phyloP scores from a whole-genome alignment of 2,113 vertebrate species.

The Tragelaphus imberbis region DNA sequence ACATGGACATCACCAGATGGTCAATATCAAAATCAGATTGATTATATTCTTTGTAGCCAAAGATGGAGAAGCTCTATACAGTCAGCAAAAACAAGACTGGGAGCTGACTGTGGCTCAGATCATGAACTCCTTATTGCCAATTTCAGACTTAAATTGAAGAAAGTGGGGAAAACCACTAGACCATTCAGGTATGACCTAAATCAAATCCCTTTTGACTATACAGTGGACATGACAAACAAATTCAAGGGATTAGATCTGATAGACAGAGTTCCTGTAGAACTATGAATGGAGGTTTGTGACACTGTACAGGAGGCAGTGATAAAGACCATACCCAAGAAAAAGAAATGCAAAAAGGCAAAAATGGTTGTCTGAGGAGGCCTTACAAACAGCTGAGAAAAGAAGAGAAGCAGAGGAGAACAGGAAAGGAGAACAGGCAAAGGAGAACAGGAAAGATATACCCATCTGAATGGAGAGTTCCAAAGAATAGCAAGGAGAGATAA shows the following conservation, averaged over 20 bases:
- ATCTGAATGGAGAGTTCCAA: background rate
- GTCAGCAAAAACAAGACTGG: background rate
- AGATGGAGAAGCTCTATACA: background rate
- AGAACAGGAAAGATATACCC: background rate
- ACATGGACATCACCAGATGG: background rate
- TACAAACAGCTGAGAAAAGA: background rate
- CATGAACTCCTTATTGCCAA: background rate
- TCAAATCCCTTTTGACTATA: background rate
- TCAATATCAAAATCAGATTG: background rate
- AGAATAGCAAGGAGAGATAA: background rate
- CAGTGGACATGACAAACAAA: background rate
- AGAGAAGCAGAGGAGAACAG: too few relatives aligned
- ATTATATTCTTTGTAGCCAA: background rate
- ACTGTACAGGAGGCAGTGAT: background rate
- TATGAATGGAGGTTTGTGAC: background rate
- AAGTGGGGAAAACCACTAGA: background rate
- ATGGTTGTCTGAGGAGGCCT: background rate
- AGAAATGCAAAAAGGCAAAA: background rate
- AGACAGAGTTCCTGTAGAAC: background rate
- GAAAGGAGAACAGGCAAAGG: too few relatives aligned
- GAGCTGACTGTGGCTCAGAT: background rate
- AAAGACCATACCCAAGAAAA: background rate
- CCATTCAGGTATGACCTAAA: background rate
- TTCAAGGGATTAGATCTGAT: background rate
- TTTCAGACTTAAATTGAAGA: background rate